Evolutionary conservation across 2,888 invertebrate species (phyloP).

Genomic region (Lacanobia wlatinum): DNA sequence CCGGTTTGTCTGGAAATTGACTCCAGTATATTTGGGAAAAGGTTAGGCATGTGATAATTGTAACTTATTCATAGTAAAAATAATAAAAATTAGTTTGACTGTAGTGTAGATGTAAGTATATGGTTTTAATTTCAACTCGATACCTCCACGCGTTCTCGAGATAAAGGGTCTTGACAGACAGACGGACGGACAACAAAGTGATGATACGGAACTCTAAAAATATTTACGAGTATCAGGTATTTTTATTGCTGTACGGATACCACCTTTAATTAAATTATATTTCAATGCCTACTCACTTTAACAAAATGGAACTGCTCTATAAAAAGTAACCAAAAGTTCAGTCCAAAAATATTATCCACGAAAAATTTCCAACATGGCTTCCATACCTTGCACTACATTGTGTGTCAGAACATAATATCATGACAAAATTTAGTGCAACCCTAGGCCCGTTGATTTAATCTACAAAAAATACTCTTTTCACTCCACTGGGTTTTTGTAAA

Average conservation of each 20-base stretch:
- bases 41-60: neutral
- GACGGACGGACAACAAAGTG: too few relatives aligned
- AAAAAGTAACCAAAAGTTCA: neutral
- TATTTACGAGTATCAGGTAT: too few relatives aligned
- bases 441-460: constrained; percentile 58
- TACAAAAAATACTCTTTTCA: constrained; percentile 48
- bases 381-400: constrained; percentile 52
- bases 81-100: too few relatives aligned
- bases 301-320: neutral
- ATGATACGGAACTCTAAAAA: too few relatives aligned
- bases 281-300: neutral
- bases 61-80: neutral
- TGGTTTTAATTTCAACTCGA: too few relatives aligned
- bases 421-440: constrained; percentile 61
- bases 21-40: neutral
- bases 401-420: constrained; percentile 60
- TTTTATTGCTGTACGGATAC: neutral
- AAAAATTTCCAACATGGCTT: constrained; percentile 23
- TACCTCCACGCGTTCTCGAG: too few relatives aligned
- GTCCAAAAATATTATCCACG: neutral
- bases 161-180: too few relatives aligned
- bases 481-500: constrained; percentile 18
- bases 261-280: neutral
- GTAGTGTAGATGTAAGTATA: too few relatives aligned
- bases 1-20: neutral